These are phyloP conservation scores for Suricata suricatta DNA, from an alignment of 2,113 vertebrate genomes.

Conservation along the genomic window DNA sequence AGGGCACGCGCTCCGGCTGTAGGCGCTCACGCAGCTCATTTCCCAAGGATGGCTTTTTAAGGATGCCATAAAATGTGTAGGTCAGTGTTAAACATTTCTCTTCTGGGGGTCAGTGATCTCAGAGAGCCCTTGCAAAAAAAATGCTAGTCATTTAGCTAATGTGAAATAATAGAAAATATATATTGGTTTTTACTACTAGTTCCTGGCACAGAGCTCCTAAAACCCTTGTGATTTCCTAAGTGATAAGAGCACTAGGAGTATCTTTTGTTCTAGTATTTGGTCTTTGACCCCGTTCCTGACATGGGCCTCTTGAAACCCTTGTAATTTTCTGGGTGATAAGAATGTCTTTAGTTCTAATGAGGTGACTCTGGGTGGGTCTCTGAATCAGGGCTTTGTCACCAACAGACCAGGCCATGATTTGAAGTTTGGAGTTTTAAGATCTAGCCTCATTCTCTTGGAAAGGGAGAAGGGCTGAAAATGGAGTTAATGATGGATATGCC, in stretches of 20 bases:
- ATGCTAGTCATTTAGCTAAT: background rate
- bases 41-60: too few species aligned
- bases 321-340: background rate
- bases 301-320: background rate
- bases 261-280: background rate
- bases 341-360: background rate
- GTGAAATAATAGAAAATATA: background rate
- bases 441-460: background rate
- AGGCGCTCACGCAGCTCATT: too few species aligned
- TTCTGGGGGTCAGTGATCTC: background rate
- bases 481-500: background rate
- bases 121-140: slow-evolving; percentile 2
- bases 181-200: background rate
- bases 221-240: background rate
- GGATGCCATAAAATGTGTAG: background rate
- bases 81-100: background rate
- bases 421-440: background rate
- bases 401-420: background rate
- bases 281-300: background rate
- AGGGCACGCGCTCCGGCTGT: too few species aligned
- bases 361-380: background rate
- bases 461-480: background rate
- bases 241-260: background rate
- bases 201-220: background rate
- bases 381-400: background rate